phyloP scores from a whole-genome alignment of 2,113 vertebrate genomes.

The Gopherus evgoodei region DNA sequence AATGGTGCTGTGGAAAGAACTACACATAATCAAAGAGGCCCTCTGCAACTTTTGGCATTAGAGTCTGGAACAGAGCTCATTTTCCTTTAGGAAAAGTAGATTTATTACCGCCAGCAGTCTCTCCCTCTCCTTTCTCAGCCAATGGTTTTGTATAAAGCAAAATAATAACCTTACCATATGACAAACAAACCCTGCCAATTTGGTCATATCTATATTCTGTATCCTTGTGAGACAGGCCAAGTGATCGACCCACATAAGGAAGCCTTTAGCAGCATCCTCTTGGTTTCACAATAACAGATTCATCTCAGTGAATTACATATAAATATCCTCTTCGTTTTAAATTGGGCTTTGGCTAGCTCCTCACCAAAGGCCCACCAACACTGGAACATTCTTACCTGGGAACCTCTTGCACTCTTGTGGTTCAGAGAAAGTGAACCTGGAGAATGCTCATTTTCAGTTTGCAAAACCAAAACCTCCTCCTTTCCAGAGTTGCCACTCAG shows the following conservation, averaged over 20 bases:
- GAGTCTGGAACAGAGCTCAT: fast-evolving
- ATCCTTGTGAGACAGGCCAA: not conserved
- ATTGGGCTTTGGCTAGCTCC: not conserved
- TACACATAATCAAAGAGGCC: not conserved
- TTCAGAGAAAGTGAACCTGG: not conserved
- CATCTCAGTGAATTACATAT: not conserved
- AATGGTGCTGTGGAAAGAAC: not conserved
- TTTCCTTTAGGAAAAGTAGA: not conserved
- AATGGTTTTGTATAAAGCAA: not conserved
- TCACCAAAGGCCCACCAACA: fast-evolving
- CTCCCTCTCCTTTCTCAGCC: not conserved
- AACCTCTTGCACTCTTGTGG: fast-evolving
- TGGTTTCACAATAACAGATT: not conserved
- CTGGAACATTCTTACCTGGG: not conserved
- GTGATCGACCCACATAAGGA: not conserved
- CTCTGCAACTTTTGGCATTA: not conserved
- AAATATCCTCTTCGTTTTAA: not conserved
- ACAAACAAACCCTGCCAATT: not conserved
- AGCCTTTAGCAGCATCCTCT: not conserved
- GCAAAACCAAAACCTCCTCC: fast-evolving
- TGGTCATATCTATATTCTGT: not conserved
- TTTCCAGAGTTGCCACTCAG: not conserved
- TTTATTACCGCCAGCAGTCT: not conserved
- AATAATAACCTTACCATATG: not conserved
- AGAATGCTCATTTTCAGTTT: not conserved